Evolutionary conservation across 2,888 invertebrate genomes (phyloP).

Genomic region (Nymphalis c-album): DNA sequence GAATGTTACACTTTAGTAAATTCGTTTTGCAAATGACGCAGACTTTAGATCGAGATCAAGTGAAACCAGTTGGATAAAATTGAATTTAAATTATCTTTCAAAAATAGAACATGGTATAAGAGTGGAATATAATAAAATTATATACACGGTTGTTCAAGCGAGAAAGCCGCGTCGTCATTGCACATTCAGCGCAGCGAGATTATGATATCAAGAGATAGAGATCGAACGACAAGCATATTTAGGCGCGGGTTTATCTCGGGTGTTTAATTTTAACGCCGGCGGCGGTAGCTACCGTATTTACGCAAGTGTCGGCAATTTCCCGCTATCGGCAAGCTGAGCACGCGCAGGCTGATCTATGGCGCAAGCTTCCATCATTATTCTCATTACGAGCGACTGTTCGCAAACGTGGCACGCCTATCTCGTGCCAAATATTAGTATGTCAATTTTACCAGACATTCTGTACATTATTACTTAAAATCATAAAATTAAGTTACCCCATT

Average conservation of each 20-base stretch:
- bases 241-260: constrained; percentile 38
- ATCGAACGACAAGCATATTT: constrained; percentile 38
- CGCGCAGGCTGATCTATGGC: constrained; percentile 67
- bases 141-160: constrained; percentile 13
- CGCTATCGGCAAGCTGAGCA: constrained; percentile 66
- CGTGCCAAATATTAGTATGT: constrained; percentile 44
- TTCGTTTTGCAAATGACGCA: neutral
- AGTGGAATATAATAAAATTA: constrained; percentile 15
- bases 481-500: neutral
- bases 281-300: constrained; percentile 64
- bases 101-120: constrained; percentile 11
- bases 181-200: constrained; percentile 27
- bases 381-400: constrained; percentile 66
- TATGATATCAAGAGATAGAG: constrained; percentile 38
- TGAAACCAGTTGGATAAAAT: constrained; percentile 4
- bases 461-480: neutral
- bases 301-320: constrained; percentile 72
- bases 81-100: constrained; percentile 11
- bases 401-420: constrained; percentile 58
- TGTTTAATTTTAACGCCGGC: constrained; percentile 37
- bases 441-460: constrained; percentile 21
- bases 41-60: constrained; percentile 7
- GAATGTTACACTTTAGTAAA: neutral
- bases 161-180: constrained; percentile 25
- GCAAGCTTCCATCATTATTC: constrained; percentile 76